These are phyloP conservation scores for Tetrax tetrax DNA, from an alignment of 2,113 vertebrate genomes.

Conservation along the genomic window DNA sequence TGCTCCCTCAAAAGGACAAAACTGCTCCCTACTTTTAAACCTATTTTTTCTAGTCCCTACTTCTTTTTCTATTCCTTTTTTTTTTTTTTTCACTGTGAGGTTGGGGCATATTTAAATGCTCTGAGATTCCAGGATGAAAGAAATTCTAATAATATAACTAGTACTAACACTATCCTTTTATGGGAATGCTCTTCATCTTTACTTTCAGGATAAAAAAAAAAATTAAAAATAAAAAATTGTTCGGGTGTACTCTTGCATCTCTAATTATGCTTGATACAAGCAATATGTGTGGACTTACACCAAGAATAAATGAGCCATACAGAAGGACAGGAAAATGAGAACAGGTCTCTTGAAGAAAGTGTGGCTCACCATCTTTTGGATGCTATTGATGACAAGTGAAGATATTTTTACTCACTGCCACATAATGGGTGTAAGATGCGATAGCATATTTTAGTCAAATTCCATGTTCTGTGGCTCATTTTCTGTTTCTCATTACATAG, in stretches of 20 bases:
- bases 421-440: background rate
- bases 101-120: background rate
- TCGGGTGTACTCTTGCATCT: background rate
- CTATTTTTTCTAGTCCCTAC: background rate
- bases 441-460: background rate
- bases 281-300: background rate
- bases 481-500: background rate
- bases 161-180: background rate
- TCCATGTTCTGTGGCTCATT: background rate
- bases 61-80: background rate
- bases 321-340: background rate
- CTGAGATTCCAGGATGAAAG: background rate
- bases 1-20: background rate
- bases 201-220: background rate
- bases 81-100: background rate
- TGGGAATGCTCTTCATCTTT: background rate
- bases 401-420: background rate
- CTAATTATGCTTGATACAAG: background rate
- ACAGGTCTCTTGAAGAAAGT: background rate
- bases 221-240: background rate
- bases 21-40: background rate
- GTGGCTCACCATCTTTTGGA: background rate
- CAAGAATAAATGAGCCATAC: background rate
- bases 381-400: background rate
- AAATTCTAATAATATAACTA: background rate